Conservation (phyloP, 1,140 invertebrate species). For the Formica selysi region DNA sequence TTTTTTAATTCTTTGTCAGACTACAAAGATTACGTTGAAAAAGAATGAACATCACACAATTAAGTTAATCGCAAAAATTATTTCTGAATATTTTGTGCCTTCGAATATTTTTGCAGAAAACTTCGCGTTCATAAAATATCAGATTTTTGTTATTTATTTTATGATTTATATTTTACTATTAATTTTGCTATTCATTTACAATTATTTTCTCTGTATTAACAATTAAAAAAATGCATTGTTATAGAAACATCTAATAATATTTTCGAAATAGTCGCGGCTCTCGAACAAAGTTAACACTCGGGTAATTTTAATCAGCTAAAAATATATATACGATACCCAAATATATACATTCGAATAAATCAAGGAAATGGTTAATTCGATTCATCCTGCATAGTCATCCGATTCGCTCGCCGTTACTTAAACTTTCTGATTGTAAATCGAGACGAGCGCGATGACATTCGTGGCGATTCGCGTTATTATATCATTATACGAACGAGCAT, state of each 20-base stretch:
- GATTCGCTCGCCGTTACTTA: constrained; percentile 27
- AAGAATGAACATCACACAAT: background rate
- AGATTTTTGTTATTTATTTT: background rate
- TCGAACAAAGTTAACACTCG: background rate
- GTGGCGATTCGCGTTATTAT: constrained; percentile 43
- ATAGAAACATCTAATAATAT: background rate
- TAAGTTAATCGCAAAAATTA: background rate
- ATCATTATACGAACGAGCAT: constrained; percentile 44
- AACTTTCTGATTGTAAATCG: constrained; percentile 46
- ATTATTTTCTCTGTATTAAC: no score
- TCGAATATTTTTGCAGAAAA: background rate
- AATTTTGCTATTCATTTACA: background rate
- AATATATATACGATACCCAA: background rate
- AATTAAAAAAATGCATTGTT: background rate
- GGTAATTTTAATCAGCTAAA: background rate
- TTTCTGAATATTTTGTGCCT: background rate
- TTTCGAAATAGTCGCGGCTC: background rate
- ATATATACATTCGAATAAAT: background rate
- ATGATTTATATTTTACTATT: background rate
- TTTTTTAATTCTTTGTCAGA: constrained; percentile 13
- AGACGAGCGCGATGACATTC: constrained; percentile 44
- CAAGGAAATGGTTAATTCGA: constrained; percentile 28
- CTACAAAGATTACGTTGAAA: background rate
- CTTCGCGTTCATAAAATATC: background rate
- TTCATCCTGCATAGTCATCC: background rate